Base-by-base conservation (phyloP, 2,888 invertebrate genomes). In the Eupeodes latifasciatus region DNA sequence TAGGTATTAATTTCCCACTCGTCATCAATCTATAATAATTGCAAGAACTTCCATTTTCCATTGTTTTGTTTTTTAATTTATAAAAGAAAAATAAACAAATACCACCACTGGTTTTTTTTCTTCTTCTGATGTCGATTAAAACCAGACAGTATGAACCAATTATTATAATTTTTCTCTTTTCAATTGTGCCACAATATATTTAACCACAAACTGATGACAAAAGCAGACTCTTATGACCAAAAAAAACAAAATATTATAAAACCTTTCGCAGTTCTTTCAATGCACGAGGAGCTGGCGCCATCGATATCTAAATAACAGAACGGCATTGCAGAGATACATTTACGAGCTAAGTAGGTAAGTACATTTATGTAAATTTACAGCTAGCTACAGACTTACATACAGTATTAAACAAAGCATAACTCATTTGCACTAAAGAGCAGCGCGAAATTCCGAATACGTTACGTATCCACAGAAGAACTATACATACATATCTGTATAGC, bases 401-500 rank as follows among this genome's bases (percentile, higher is more conserved):
- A 27, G 27, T 27, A 40, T 40, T 40, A 51, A 16, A 57, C 72
- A 64, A 57, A 62, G 59, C 66, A 76, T 72, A 85, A 36, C 84
- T 71, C 64, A 78, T 78, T 81, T 80, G 72, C 81, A 69, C 78
- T 64, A 62, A 81, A 80, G 76, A 85, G 78, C 74, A 69, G 81
- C 81, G 78, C 77, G 64, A 85, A 88, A 85, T 87, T 84, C 72
- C 87, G 67, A 76, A 67, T 66, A 67, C 69, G 72, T 79, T 78
- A 74, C 82, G 74, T 83, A 59, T 44, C 10, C 1, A 44, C 44
- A 44, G 47, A 9, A 62, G 67, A 66, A 62, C 44, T 66, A 53
- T 66, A 53, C 9, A 40, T 9, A 5, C 6, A 9, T 9, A 40
- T 5, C 40, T 5, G 9, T 40, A 40, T 40, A 36, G 36, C 72